A percentile compares a stretch with the other conserved stretches of the same genome.
phyloP scores from a whole-genome alignment of 2,797 vertebrate genomes.

The Oryzias sinensis region DNA sequence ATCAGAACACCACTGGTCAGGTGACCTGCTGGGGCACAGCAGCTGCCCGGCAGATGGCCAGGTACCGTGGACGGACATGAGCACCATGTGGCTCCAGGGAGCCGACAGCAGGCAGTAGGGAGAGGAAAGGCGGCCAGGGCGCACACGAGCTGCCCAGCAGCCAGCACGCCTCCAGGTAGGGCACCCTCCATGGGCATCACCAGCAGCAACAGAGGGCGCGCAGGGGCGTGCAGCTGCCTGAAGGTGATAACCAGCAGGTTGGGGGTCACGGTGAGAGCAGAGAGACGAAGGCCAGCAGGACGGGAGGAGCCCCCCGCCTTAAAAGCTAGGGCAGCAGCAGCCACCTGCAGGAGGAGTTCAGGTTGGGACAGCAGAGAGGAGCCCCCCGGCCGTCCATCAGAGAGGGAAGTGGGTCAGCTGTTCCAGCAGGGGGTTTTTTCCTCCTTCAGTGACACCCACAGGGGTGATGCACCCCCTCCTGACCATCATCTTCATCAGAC shows the following conservation, averaged over 20 bases:
- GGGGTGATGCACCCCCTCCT: not conserved
- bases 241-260: constrained; percentile 77
- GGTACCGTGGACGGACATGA: constrained; percentile 54
- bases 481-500: not conserved
- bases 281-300: constrained; percentile 40
- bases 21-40: constrained; percentile 49
- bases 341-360: constrained; percentile 48
- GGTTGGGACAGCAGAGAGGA: constrained; percentile 27
- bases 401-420: not conserved
- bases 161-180: constrained; percentile 75
- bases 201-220: constrained; percentile 75
- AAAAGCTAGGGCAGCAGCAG: constrained; percentile 6
- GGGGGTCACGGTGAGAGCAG: constrained; percentile 67
- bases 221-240: constrained; percentile 69
- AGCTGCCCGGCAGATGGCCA: constrained; percentile 56
- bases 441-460: not conserved
- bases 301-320: constrained; percentile 11
- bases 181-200: constrained; percentile 76
- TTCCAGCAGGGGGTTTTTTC: constrained; percentile 1
- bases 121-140: constrained; percentile 52
- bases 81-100: constrained; percentile 77
- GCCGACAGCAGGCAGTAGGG: constrained; percentile 65
- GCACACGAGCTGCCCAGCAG: constrained; percentile 72
- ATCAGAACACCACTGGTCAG: constrained; percentile 27
- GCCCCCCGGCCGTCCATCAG: constrained; percentile 19